Evolutionary conservation across 2,888 invertebrate species (phyloP), one percentile per base, ranked within the genome.

Genomic region (Machimus rusticus): DNA sequence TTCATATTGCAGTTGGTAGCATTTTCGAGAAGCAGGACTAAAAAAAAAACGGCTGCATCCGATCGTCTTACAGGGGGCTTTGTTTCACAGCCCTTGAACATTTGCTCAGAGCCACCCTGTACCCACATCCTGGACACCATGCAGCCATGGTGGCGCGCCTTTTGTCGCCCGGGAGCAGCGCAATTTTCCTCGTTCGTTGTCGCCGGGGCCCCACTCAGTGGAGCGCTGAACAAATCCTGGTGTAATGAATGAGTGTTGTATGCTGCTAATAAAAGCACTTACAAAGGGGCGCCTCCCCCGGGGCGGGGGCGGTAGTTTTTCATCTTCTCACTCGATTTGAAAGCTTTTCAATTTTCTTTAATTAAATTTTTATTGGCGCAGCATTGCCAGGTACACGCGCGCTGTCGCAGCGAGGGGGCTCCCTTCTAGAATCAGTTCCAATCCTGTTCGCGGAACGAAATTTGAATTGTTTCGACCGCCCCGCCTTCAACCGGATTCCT

Each of bases 301-400:
- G 9, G 23, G 28, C 23, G 23, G 23, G 19, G 23, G 66, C 2
- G 23, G 66, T 23, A 37, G 16, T 39, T 16, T 6, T 16, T 6
- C 66, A 43, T 37, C 19, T 37, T 66, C 66, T 57, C 19, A 66
- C 84, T 57, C 84, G 23, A 84, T 74, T 66, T 84, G 39, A 84
- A 55, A 28, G 74, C 84, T 84, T 84, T 74, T 84, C 84, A 57
- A 74, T 84, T 84, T 57, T 84, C 66, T 74, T 84, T 84, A 84
- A 84, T 84, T 84, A 74, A 84, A 66, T 84, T 84, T 84, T 84
- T 84, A 84, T 84, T 84, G 84, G 43, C 43, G 23, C 84, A 39
- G 84, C 39, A 84, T 84, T 37, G 19, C 23, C 37, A 74, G 66
- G 66, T 34, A 66, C 5, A 19, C 23, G 16, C 1, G 14, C 14